A percentile compares a stretch with the other conserved stretches of the same genome.
Evolutionary conservation across 2,888 invertebrate species (phyloP).

Genomic region (Lasioglossum oenotherae): DNA sequence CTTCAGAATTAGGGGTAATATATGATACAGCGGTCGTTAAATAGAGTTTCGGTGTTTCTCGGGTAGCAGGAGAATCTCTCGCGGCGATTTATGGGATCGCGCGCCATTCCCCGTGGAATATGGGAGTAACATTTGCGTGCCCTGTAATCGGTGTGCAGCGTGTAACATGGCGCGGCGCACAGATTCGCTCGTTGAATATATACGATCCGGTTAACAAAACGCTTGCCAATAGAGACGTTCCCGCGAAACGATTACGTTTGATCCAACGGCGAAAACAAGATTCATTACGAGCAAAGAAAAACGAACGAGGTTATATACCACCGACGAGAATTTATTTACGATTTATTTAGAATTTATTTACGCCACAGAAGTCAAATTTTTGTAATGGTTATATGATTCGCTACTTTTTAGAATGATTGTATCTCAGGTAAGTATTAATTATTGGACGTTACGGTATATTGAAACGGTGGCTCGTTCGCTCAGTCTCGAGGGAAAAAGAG

Average conservation of each 20-base stretch:
- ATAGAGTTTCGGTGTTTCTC: slow-evolving; percentile 31
- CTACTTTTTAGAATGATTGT: not conserved
- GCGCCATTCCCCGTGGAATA: slow-evolving; percentile 14
- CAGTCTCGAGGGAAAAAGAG: not conserved
- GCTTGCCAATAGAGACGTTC: not conserved
- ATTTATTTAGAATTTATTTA: too few relatives aligned
- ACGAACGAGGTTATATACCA: too few relatives aligned
- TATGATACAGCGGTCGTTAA: slow-evolving; percentile 36
- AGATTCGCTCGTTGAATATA: slow-evolving; percentile 12
- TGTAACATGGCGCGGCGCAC: slow-evolving; percentile 4
- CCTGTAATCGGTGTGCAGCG: slow-evolving; percentile 15
- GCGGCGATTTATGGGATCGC: slow-evolving; percentile 35
- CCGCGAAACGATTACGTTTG: not conserved
- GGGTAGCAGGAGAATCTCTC: slow-evolving; percentile 19
- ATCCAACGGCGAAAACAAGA: not conserved
- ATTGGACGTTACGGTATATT: not conserved
- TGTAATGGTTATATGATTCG: not conserved
- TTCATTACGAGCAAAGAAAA: not conserved
- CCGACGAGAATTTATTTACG: too few relatives aligned
- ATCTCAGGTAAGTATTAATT: not conserved
- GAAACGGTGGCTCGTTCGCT: not conserved
- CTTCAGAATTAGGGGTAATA: slow-evolving; percentile 31
- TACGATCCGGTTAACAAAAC: slow-evolving; percentile 13
- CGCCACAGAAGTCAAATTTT: too few relatives aligned
- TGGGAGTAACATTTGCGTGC: slow-evolving; percentile 25